A percentile compares a stretch with the other conserved stretches of the same genome.
Evolutionary conservation across 2,113 vertebrate species (phyloP).

Genomic region (Vulpes lagopus): DNA sequence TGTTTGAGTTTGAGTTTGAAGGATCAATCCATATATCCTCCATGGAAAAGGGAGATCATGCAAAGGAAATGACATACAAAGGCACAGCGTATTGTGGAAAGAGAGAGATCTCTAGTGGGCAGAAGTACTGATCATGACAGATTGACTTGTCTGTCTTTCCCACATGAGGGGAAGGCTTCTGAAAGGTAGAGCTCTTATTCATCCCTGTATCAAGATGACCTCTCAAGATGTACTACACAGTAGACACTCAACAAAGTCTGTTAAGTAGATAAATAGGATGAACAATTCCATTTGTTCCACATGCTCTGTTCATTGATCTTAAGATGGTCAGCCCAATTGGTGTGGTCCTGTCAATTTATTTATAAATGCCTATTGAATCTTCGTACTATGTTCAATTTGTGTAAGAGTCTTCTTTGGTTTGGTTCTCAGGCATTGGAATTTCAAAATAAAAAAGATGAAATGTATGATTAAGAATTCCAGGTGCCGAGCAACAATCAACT

Average conservation of each 20-base stretch:
- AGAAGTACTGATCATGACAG: background rate
- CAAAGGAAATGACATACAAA: background rate
- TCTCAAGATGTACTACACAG: background rate
- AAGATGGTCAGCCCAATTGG: background rate
- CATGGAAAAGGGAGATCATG: background rate
- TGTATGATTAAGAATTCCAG: background rate
- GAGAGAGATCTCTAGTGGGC: background rate
- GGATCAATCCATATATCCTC: background rate
- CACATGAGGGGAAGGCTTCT: background rate
- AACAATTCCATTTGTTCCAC: background rate
- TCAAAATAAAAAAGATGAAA: background rate
- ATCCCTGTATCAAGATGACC: background rate
- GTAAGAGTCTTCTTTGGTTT: background rate
- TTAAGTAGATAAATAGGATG: no score
- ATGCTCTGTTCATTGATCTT: background rate
- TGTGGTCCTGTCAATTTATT: background rate
- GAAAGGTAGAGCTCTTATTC: background rate
- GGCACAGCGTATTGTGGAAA: background rate
- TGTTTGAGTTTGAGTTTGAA: background rate
- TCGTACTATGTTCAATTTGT: background rate
- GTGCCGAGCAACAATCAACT: background rate
- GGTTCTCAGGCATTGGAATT: background rate
- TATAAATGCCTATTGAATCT: background rate
- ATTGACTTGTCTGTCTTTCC: background rate
- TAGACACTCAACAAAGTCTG: background rate